Evolutionary conservation across 2,797 vertebrate species (phyloP).

Genomic region (Gouania willdenowi): DNA sequence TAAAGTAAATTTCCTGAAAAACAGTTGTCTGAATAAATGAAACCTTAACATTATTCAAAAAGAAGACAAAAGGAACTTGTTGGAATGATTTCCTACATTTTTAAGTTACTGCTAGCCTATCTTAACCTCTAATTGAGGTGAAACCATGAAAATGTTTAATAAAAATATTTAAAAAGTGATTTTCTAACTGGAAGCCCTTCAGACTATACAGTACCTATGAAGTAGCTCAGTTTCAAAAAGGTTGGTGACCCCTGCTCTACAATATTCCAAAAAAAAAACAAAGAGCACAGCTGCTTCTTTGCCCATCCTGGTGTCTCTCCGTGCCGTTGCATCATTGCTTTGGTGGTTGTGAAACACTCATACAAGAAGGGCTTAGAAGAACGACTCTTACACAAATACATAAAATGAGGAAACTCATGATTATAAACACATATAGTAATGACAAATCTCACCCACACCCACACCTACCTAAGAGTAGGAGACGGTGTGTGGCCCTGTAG

Average conservation of each 20-base stretch:
- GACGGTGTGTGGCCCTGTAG: slow-evolving; percentile 92
- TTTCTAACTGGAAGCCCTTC: no score
- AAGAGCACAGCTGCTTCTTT: slow-evolving; percentile 8
- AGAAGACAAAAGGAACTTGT: no score
- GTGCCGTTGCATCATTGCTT: slow-evolving; percentile 25
- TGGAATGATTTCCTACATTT: no score
- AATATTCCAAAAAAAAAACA: slow-evolving; percentile 16
- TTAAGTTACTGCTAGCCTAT: no score
- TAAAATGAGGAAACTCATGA: not conserved
- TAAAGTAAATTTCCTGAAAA: no score
- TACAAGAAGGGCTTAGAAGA: not conserved
- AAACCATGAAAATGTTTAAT: no score
- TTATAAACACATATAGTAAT: not conserved
- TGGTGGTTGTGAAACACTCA: not conserved
- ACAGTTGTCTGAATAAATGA: no score
- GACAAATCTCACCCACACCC: slow-evolving; percentile 18
- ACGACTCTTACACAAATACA: not conserved
- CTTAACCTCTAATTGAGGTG: no score
- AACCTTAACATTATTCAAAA: no score
- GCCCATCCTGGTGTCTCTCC: slow-evolving; percentile 18
- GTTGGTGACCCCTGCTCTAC: slow-evolving; percentile 18
- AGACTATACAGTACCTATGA: no score
- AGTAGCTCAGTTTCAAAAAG: no score
- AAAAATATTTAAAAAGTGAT: no score
- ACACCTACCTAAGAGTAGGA: slow-evolving; percentile 90